Conservation (phyloP, 2,888 invertebrate genomes). For the Cataglyphis cursor region DNA sequence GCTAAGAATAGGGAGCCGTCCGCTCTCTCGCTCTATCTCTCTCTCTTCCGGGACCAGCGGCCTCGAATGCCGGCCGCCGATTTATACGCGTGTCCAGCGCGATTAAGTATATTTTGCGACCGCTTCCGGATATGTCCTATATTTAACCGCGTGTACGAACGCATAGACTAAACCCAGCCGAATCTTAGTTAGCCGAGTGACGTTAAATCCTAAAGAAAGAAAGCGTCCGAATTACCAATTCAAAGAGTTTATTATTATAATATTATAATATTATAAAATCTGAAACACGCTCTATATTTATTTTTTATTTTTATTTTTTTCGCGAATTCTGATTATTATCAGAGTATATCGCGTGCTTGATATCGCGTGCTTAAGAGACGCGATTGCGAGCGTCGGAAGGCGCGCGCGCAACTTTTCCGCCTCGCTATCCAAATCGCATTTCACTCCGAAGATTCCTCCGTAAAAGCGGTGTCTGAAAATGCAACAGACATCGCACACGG, state of each 20-base stretch:
- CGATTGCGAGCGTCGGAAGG: slow-evolving; percentile 1
- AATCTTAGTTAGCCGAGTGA: slow-evolving; percentile 27
- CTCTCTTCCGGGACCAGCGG: slow-evolving; percentile 44
- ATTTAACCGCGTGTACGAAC: slow-evolving; percentile 34
- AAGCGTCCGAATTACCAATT: slow-evolving; percentile 32
- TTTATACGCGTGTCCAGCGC: slow-evolving; percentile 51
- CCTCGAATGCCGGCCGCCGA: slow-evolving; percentile 43
- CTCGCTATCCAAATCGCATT: slow-evolving; percentile 56
- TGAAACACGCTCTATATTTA: neutral
- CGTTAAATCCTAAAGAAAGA: slow-evolving; percentile 25
- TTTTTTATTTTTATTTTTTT: neutral
- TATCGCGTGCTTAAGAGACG: neutral
- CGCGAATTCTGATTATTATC: neutral
- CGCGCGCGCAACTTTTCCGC: slow-evolving; percentile 41
- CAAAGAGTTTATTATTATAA: neutral
- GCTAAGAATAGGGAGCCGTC: slow-evolving; percentile 49
- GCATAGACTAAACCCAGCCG: slow-evolving; percentile 29
- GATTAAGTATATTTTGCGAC: slow-evolving; percentile 53
- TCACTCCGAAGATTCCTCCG: slow-evolving; percentile 64
- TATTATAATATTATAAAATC: neutral
- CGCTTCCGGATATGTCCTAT: slow-evolving; percentile 48
- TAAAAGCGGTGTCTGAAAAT: slow-evolving; percentile 73
- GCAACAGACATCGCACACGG: slow-evolving; percentile 75
- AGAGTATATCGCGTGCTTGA: neutral
- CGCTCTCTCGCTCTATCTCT: neutral